phyloP scores from a whole-genome alignment of 2,797 vertebrate genomes.

The Arnoldichthys spilopterus region DNA sequence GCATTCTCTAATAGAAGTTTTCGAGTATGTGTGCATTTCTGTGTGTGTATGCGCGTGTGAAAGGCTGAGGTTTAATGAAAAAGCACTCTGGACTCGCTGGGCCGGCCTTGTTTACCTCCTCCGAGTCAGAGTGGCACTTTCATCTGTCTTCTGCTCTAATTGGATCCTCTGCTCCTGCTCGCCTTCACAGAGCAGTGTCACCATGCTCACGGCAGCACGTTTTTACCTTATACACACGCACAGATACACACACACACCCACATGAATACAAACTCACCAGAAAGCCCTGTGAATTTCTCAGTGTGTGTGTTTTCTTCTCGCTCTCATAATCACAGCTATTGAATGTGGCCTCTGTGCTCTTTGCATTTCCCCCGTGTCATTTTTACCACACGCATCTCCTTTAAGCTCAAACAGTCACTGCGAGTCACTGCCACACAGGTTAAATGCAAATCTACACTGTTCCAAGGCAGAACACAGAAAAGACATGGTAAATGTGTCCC shows the following conservation, averaged over 20 bases:
- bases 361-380: conserved; percentile 75
- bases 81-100: conserved; percentile 81
- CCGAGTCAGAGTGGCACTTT: conserved; percentile 81
- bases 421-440: conserved; percentile 56
- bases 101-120: conserved; percentile 80
- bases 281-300: conserved; percentile 38
- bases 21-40: conserved; percentile 56
- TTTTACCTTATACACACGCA: conserved; percentile 49
- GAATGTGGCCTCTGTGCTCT: conserved; percentile 75
- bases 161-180: conserved; percentile 78
- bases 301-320: conserved; percentile 71
- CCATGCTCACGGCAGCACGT: conserved; percentile 31
- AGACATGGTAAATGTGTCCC: not conserved
- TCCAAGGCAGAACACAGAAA: conserved; percentile 58
- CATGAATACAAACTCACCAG: conserved; percentile 63
- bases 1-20: conserved; percentile 28
- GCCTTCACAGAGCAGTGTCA: conserved; percentile 77
- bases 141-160: conserved; percentile 83
- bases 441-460: conserved; percentile 76
- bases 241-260: too few relatives aligned
- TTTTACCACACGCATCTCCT: conserved; percentile 65
- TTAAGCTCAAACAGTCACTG: conserved; percentile 70
- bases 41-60: conserved; percentile 70
- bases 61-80: conserved; percentile 78
- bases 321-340: conserved; percentile 77